A percentile compares a stretch with the other conserved stretches of the same genome.
phyloP scores from a whole-genome alignment of 2,888 invertebrate genomes.

The Heterodera filipjevi region DNA sequence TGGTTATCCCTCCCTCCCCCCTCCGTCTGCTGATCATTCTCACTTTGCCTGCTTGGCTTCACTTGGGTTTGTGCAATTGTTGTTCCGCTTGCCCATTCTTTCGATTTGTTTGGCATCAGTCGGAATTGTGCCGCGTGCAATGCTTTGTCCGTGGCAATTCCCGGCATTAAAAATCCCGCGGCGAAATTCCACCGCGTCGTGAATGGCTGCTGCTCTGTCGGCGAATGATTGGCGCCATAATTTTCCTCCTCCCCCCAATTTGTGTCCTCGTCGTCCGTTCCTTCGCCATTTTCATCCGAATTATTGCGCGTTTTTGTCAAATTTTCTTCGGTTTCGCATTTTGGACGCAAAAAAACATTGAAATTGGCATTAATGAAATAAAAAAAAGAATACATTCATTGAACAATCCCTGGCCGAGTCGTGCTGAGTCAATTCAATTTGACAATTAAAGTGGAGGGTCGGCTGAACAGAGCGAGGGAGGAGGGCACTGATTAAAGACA shows the following conservation, averaged over 20 bases:
- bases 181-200: neutral
- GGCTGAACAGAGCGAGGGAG: slow-evolving; percentile 24
- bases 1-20: no score
- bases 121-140: neutral
- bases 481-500: no score
- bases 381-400: slow-evolving; percentile 8
- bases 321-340: slow-evolving; percentile 32
- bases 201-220: neutral
- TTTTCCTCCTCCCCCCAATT: slow-evolving; percentile 12
- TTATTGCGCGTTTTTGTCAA: slow-evolving; percentile 14
- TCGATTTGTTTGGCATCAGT: neutral
- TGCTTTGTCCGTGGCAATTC: slow-evolving; percentile 5
- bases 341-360: slow-evolving; percentile 40
- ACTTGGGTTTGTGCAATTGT: slow-evolving; percentile 21
- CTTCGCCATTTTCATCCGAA: neutral
- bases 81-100: neutral
- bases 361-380: neutral
- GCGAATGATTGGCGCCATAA: neutral
- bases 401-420: slow-evolving; percentile 39
- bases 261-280: slow-evolving; percentile 10
- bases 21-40: no score
- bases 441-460: slow-evolving; percentile 64
- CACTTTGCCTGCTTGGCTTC: slow-evolving; percentile 22
- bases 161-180: neutral
- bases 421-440: slow-evolving; percentile 61